phyloP scores from a whole-genome alignment of 1,140 invertebrate species.

The Chionoecetes opilio region DNA sequence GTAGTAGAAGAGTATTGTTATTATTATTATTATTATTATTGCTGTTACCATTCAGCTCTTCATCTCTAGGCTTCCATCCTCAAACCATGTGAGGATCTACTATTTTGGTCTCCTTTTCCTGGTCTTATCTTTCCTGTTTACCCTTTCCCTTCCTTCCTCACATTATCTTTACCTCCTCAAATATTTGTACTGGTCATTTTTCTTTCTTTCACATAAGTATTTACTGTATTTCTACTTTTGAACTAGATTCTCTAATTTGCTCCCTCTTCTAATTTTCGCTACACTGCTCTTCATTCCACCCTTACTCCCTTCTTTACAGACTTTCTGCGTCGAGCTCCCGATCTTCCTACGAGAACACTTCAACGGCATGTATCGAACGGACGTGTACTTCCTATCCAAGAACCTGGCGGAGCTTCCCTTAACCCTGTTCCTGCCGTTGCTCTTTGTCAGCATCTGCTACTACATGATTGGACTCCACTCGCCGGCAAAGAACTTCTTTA shows the following conservation, averaged over 20 bases:
- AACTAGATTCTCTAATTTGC: background rate
- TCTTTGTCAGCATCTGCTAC: constrained; percentile 94
- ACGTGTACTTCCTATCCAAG: constrained; percentile 82
- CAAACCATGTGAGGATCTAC: too few relatives aligned
- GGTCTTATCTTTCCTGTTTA: background rate
- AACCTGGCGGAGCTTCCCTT: constrained; percentile 94
- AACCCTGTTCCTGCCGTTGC: constrained; percentile 88
- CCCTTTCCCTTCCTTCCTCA: background rate
- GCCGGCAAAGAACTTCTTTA: constrained; percentile 89
- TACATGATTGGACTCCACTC: constrained; percentile 93
- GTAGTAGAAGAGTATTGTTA: too few relatives aligned
- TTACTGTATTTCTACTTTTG: too few relatives aligned
- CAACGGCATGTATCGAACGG: constrained; percentile 82
- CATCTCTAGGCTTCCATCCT: too few relatives aligned
- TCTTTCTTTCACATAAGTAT: too few relatives aligned
- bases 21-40: too few relatives aligned
- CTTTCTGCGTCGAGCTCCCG: constrained; percentile 81
- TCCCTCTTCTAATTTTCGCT: too few relatives aligned
- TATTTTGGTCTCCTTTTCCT: background rate
- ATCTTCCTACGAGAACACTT: constrained; percentile 82
- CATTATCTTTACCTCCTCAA: background rate
- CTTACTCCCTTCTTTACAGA: constrained; percentile 47
- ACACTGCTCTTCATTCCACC: background rate
- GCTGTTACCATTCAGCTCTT: too few relatives aligned
- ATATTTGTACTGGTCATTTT: background rate